Conservation (phyloP, 2,888 invertebrate genomes). For the Rhagonycha lutea region DNA sequence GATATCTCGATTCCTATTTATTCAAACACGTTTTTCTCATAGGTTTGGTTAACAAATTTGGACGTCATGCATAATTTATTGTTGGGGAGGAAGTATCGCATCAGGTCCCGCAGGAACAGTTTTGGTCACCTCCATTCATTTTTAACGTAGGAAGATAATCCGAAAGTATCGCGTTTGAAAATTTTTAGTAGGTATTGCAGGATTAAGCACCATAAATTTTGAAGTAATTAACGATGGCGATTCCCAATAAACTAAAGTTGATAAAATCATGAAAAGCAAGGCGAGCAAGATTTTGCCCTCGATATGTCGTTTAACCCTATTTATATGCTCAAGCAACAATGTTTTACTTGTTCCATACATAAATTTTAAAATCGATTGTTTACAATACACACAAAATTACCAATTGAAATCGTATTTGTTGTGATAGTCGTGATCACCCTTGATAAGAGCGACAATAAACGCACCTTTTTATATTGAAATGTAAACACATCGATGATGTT, state of each 20-base stretch:
- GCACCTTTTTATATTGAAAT: not conserved
- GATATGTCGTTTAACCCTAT: slow-evolving; percentile 11
- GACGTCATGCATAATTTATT: not conserved
- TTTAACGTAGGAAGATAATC: not conserved
- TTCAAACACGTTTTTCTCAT: not conserved
- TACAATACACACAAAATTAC: not conserved
- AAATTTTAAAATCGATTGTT: not conserved
- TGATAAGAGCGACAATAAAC: not conserved
- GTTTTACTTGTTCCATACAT: slow-evolving; percentile 1
- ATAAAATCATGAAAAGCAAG: not conserved
- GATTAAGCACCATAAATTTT: not conserved
- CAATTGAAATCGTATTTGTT: not conserved
- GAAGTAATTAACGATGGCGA: not conserved
- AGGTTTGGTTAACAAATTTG: not conserved
- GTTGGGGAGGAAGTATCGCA: not conserved
- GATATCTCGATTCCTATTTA: not conserved
- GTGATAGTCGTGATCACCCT: not conserved
- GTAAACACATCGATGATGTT: not conserved
- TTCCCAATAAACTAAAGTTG: not conserved
- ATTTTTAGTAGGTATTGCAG: not conserved
- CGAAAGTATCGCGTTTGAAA: not conserved
- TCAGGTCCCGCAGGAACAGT: not conserved
- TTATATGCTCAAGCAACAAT: slow-evolving; percentile 9
- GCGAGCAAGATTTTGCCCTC: slow-evolving; percentile 11
- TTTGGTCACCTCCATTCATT: not conserved